Percentiles rank a stretch among this genome's conserved stretches.
phyloP scores from a whole-genome alignment of 2,797 vertebrate genomes.

The Buphagus erythrorhynchus region DNA sequence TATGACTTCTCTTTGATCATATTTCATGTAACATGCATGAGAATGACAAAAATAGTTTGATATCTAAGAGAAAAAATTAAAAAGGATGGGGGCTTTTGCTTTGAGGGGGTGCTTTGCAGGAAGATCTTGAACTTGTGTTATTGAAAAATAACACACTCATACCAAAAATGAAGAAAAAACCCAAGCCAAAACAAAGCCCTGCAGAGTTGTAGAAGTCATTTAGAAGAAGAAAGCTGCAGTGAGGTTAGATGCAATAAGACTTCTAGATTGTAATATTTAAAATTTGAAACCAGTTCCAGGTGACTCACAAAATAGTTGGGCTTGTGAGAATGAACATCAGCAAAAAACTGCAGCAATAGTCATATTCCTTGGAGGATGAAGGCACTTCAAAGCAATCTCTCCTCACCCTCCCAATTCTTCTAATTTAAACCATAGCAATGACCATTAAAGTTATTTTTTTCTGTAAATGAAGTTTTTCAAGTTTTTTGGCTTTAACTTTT shows the following conservation, averaged over 20 bases:
- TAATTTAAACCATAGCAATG: conserved; percentile 25
- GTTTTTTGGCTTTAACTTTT: conserved; percentile 22
- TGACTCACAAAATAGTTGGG: not conserved
- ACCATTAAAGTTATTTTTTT: conserved; percentile 30
- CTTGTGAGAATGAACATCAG: conserved; percentile 16
- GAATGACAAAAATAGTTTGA: not conserved
- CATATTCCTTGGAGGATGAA: not conserved
- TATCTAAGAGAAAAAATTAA: not conserved
- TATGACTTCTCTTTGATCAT: not conserved
- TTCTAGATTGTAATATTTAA: not conserved
- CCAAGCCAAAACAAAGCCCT: not conserved
- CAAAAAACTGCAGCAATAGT: not conserved
- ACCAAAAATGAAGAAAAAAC: not conserved
- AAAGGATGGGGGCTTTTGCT: accelerated
- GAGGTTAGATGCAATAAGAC: not conserved
- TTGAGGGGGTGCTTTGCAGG: not conserved
- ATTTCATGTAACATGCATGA: not conserved
- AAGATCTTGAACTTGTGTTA: not conserved
- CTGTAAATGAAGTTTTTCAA: not conserved
- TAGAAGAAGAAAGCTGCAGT: not conserved
- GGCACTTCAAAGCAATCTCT: not conserved
- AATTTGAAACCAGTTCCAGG: not conserved
- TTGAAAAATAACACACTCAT: not conserved
- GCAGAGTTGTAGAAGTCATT: not conserved
- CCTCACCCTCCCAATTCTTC: not conserved